A percentile compares a stretch with the other conserved stretches of the same genome.
phyloP scores from a whole-genome alignment of 2,888 invertebrate genomes.

The Aphelenchoides bicaudatus region DNA sequence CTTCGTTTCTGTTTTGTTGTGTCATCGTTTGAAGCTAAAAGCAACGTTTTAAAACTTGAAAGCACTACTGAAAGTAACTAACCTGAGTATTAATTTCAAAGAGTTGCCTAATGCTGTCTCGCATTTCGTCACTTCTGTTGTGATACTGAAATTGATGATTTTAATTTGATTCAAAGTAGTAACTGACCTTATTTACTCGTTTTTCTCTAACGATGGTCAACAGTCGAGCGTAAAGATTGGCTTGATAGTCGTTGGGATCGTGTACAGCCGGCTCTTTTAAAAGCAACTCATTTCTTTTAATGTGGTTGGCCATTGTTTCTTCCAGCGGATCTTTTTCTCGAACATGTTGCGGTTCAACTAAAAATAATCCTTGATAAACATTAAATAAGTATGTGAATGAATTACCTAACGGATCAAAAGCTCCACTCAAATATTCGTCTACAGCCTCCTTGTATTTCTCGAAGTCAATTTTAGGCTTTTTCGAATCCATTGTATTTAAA shows the following conservation, averaged over 20 bases:
- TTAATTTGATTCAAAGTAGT: not conserved
- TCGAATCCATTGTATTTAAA: too few species aligned
- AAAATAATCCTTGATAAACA: too few species aligned
- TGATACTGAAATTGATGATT: slow-evolving; percentile 1
- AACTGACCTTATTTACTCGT: slow-evolving; percentile 18
- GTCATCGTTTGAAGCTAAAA: slow-evolving; percentile 15
- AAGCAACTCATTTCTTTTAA: slow-evolving; percentile 9
- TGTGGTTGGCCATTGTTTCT: slow-evolving; percentile 5
- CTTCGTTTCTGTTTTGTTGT: not conserved
- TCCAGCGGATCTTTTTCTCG: slow-evolving; percentile 2
- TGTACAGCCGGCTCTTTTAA: not conserved
- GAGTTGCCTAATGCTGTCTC: slow-evolving; percentile 8
- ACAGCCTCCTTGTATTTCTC: not conserved
- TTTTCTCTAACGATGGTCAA: slow-evolving; percentile 10
- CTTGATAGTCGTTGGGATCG: slow-evolving; percentile 8
- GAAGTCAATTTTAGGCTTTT: too few species aligned
- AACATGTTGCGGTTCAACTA: not conserved
- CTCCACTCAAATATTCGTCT: not conserved
- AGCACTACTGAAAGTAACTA: too few species aligned
- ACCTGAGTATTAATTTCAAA: slow-evolving; percentile 16
- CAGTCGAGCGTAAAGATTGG: slow-evolving; percentile 4
- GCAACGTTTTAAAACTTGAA: slow-evolving; percentile 7
- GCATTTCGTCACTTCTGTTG: slow-evolving; percentile 17
- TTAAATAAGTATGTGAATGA: too few species aligned
- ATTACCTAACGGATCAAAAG: not conserved